Conservation (phyloP, 2,888 invertebrate genomes). For the Plutella xylostella region DNA sequence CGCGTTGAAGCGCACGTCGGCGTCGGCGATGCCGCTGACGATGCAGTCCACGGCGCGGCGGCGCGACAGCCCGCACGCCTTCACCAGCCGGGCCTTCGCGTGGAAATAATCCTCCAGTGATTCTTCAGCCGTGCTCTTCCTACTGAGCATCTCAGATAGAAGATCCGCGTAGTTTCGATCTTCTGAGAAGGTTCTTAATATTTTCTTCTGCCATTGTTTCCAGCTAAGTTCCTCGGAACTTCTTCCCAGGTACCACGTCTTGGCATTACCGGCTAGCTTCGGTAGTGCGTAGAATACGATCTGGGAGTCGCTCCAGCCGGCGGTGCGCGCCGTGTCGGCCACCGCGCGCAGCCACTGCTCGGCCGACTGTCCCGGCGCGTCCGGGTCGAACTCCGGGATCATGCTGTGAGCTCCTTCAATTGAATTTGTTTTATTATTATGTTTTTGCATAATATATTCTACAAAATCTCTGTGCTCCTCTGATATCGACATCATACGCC, state of each 20-base stretch:
- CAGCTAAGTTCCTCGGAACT: background rate
- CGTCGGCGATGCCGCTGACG: background rate
- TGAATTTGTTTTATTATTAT: too few species aligned
- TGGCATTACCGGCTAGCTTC: background rate
- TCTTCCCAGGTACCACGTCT: background rate
- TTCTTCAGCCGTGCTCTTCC: conserved; percentile 11
- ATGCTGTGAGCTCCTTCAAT: background rate
- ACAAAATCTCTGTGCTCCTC: too few species aligned
- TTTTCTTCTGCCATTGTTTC: background rate
- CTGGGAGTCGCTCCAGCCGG: background rate
- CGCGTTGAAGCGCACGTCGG: background rate
- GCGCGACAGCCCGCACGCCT: background rate
- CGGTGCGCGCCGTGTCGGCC: background rate
- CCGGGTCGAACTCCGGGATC: background rate
- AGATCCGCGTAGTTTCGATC: conserved; percentile 13
- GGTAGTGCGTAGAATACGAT: background rate
- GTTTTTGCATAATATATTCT: too few species aligned
- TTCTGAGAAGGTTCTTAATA: background rate
- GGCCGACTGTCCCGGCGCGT: background rate
- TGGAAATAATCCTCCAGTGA: conserved; percentile 15
- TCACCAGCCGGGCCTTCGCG: conserved; percentile 6
- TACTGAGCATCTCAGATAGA: conserved; percentile 11
- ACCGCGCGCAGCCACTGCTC: background rate
- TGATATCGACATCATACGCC: too few species aligned
- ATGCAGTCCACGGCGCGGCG: conserved; percentile 1